Percentiles rank a stretch among this genome's conserved stretches.
Evolutionary conservation across 2,888 invertebrate genomes (phyloP).

Genomic region (Abscondita cerata): DNA sequence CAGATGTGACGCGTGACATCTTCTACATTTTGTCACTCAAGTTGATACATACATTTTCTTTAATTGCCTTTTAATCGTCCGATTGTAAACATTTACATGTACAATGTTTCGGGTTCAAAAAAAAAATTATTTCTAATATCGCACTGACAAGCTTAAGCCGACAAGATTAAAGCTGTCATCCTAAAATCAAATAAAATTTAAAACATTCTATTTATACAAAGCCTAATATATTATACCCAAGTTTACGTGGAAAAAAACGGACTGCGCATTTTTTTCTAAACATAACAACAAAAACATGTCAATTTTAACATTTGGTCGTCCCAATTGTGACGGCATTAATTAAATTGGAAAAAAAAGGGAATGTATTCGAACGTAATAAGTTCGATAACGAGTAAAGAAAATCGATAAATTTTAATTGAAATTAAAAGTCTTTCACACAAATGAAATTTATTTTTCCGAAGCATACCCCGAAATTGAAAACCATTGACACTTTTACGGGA

Average conservation of each 20-base stretch:
- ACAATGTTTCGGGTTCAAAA: too few species aligned
- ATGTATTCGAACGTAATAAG: constrained; percentile 16
- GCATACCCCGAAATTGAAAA: background rate
- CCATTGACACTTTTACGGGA: constrained; percentile 2
- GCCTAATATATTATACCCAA: constrained; percentile 16
- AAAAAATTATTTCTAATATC: too few species aligned
- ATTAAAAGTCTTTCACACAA: constrained; percentile 14
- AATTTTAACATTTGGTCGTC: constrained; percentile 9
- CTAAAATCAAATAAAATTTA: constrained; percentile 30
- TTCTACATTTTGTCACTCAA: constrained; percentile 5
- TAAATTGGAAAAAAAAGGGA: constrained; percentile 18
- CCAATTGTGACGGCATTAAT: constrained; percentile 14
- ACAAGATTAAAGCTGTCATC: constrained; percentile 29
- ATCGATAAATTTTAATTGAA: constrained; percentile 9
- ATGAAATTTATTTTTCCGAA: constrained; percentile 12
- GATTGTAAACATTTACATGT: too few species aligned
- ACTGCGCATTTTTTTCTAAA: constrained; percentile 8
- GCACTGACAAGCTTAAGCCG: constrained; percentile 13
- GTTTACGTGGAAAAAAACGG: too few species aligned
- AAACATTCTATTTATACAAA: constrained; percentile 29
- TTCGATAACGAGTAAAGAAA: constrained; percentile 8
- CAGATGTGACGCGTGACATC: constrained; percentile 23
- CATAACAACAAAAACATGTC: constrained; percentile 15
- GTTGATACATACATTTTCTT: too few species aligned
- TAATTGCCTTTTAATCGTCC: too few species aligned